phyloP scores from a whole-genome alignment of 2,888 invertebrate species.

The Drosophila anomelani region DNA sequence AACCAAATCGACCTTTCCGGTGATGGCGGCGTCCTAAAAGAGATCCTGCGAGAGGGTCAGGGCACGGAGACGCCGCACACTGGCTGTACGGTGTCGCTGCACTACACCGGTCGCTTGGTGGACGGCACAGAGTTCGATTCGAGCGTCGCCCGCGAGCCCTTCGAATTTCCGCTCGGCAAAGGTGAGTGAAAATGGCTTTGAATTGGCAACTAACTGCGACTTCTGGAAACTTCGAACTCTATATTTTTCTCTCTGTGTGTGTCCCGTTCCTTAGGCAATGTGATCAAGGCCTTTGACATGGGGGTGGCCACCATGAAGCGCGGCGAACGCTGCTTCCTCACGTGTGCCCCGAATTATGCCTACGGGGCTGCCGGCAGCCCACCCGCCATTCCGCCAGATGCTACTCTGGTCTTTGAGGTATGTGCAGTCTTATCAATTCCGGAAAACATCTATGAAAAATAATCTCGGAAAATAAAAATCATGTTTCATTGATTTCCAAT shows the following conservation, averaged over 20 bases:
- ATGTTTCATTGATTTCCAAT: neutral
- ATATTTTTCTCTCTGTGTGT: neutral
- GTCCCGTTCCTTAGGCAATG: conserved; percentile 86
- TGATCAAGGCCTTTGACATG: conserved; percentile 97
- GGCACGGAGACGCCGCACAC: conserved; percentile 89
- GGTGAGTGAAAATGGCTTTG: conserved; percentile 85
- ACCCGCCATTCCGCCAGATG: conserved; percentile 94
- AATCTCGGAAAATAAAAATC: neutral
- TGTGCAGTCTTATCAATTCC: neutral
- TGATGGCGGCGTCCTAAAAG: conserved; percentile 83
- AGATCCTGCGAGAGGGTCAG: conserved; percentile 87
- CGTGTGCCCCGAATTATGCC: conserved; percentile 95
- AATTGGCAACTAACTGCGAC: neutral
- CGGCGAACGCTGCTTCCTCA: conserved; percentile 93
- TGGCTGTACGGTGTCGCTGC: conserved; percentile 91
- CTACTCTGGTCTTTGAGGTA: conserved; percentile 95
- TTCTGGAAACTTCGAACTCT: conserved; percentile 19
- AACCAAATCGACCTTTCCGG: conserved; percentile 81
- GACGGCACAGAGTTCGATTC: conserved; percentile 97
- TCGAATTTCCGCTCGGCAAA: conserved; percentile 94
- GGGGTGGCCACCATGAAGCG: conserved; percentile 97
- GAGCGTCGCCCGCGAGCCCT: conserved; percentile 93
- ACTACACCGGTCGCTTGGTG: conserved; percentile 94
- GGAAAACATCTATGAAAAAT: neutral
- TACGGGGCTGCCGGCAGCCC: conserved; percentile 94